Base-by-base conservation (phyloP, 2,888 invertebrate genomes). In the Drosophila kuntzei region DNA sequence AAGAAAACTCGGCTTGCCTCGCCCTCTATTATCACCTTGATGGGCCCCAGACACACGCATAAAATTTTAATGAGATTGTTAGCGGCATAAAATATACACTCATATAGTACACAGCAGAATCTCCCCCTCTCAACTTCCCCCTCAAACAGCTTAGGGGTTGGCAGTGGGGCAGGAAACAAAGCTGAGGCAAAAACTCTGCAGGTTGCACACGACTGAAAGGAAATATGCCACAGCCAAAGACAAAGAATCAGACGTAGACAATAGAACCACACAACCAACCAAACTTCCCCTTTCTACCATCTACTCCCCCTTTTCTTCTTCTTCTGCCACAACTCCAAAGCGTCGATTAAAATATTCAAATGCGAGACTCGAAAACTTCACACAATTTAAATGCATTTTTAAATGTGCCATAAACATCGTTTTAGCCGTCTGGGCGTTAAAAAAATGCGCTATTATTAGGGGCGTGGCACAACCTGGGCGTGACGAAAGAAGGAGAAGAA, bases 41-140 rank as follows among this genome's bases (percentile, higher is more conserved):
- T 63, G 68, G 68, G 60, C 46, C 59, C 63, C 61, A 78, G 81
- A 81, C 89, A 77, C 71, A 85, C 85, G 85, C 85, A 89, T 89
- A 87, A 87, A 89, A 89, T 89, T 85, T 85, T 85, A 85, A 85
- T 85, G 89, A 85, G 89, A 85, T 85, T 85, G 85, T 85, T 85
- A 85, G 80, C 81, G 89, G 79, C 81, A 83, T 79, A 84, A 85
- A 87, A 81, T 85, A 77, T 86, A 88, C 71, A 66, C 66, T 66
- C 78, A 73, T 57, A 68, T 34, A 62, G 41, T 51, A 41, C 39
- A 51, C 32, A 57, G 68, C 53, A 64, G 61, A 22, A 18, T 16
- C 34, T 36, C 22, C n/a, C 43, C 8, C 11, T 9, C 4, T 9
- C 6, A 43, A 3, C 25, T 2, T 3, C n/a, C 2, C 4, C 16